Percentiles rank a stretch among this genome's conserved stretches.
These are phyloP conservation scores for Spodoptera exigua DNA, from an alignment of 2,888 invertebrate genomes.

Conservation along the genomic window DNA sequence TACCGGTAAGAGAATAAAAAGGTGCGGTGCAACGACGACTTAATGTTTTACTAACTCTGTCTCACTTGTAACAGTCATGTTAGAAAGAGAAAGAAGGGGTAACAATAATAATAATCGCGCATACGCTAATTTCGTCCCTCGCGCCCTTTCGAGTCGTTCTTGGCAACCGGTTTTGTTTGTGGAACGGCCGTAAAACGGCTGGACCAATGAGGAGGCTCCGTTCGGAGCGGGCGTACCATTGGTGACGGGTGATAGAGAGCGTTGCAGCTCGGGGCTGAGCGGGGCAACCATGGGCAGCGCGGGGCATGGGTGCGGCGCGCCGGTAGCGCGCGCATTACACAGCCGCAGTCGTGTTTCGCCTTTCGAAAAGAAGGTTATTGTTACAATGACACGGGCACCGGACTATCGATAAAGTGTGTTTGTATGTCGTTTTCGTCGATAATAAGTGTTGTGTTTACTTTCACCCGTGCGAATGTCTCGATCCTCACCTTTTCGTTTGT, in stretches of 20 bases:
- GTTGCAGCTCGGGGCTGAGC: conserved; percentile 57
- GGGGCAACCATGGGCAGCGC: conserved; percentile 63
- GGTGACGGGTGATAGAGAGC: conserved; percentile 79
- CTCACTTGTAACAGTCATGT: conserved; percentile 47
- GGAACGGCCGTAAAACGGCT: conserved; percentile 80
- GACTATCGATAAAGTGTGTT: conserved; percentile 89
- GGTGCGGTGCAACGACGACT: conserved; percentile 43
- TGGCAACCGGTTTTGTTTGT: conserved; percentile 88
- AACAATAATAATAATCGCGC: conserved; percentile 79
- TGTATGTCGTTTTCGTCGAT: conserved; percentile 89
- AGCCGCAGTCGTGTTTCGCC: conserved; percentile 83
- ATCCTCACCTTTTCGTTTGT: conserved; percentile 87
- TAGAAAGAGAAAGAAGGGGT: conserved; percentile 71
- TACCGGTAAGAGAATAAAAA: conserved; percentile 48
- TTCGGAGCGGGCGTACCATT: conserved; percentile 82
- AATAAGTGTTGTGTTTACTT: conserved; percentile 89
- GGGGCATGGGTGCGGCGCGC: conserved; percentile 79
- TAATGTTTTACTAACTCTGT: conserved; percentile 62
- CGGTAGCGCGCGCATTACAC: conserved; percentile 70
- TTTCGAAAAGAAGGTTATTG: conserved; percentile 87
- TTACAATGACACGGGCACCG: conserved; percentile 85
- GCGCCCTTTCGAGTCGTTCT: conserved; percentile 85
- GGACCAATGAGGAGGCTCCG: conserved; percentile 74
- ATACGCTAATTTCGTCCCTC: conserved; percentile 84
- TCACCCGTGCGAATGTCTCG: conserved; percentile 89